These are phyloP conservation scores for Polypedilum vanderplanki DNA, from an alignment of 1,140 invertebrate species.

Conservation along the genomic window DNA sequence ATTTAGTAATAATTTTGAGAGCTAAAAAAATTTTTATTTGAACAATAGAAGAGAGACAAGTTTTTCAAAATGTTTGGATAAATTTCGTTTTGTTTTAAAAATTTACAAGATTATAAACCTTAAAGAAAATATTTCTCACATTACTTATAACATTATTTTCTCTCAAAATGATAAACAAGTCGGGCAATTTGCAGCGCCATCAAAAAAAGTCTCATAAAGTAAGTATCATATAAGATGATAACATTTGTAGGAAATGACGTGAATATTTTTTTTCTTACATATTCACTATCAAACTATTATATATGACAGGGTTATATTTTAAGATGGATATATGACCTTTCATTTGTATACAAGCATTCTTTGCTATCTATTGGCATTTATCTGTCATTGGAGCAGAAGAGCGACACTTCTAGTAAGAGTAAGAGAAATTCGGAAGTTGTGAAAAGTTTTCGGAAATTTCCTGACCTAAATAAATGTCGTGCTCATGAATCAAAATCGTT, in stretches of 20 bases:
- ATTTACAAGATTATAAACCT: too few species aligned
- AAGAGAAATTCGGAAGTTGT: background rate
- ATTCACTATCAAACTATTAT: background rate
- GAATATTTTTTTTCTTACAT: background rate
- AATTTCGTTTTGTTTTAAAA: too few species aligned
- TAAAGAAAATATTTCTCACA: too few species aligned
- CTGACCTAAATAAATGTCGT: constrained; percentile 1
- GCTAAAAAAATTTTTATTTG: too few species aligned
- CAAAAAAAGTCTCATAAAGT: background rate
- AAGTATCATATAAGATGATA: background rate
- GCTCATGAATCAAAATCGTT: background rate
- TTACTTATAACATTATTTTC: too few species aligned
- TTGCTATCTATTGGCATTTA: background rate
- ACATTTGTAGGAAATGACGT: background rate
- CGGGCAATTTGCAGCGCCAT: background rate
- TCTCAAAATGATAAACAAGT: background rate
- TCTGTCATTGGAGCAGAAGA: background rate
- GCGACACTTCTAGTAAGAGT: background rate
- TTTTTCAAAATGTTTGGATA: too few species aligned
- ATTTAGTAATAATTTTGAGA: too few species aligned
- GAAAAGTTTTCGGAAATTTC: background rate
- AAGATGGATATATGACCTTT: background rate
- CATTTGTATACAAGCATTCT: background rate
- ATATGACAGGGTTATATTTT: background rate
- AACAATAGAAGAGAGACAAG: too few species aligned